These are phyloP conservation scores for Protobothrops flavoviridis DNA, from an alignment of 2,113 vertebrate genomes.

Conservation along the genomic window DNA sequence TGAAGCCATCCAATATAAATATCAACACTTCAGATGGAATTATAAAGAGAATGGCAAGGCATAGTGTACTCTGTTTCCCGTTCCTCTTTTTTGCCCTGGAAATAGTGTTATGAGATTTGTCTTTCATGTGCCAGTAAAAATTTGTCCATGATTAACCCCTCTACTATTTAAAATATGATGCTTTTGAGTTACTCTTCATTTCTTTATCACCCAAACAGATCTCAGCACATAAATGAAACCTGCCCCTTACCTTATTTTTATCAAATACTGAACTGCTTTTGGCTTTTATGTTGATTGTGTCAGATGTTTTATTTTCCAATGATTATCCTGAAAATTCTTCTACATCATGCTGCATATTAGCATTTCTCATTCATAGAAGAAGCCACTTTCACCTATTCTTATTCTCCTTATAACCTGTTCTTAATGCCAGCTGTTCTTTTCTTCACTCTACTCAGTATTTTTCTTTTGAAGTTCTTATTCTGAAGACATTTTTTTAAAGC, in stretches of 20 bases:
- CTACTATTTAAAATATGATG: background rate
- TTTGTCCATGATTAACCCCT: background rate
- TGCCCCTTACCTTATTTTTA: background rate
- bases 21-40: background rate
- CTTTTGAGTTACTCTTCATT: background rate
- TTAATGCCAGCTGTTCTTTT: constrained; percentile 35
- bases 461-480: constrained; percentile 7
- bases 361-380: constrained; percentile 33
- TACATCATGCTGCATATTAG: constrained; percentile 28
- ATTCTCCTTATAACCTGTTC: constrained; percentile 24
- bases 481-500: constrained; percentile 8
- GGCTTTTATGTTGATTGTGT: constrained; percentile 9
- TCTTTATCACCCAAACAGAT: background rate
- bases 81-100: background rate
- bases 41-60: background rate
- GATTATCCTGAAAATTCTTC: constrained; percentile 36
- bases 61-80: background rate
- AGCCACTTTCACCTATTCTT: constrained; percentile 41
- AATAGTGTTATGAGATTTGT: background rate
- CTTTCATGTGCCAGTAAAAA: background rate
- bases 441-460: constrained; percentile 27
- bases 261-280: background rate
- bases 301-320: background rate
- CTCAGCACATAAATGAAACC: background rate
- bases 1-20: background rate